phyloP scores from a whole-genome alignment of 2,888 invertebrate species.

The Aspidiotus rigidus region DNA sequence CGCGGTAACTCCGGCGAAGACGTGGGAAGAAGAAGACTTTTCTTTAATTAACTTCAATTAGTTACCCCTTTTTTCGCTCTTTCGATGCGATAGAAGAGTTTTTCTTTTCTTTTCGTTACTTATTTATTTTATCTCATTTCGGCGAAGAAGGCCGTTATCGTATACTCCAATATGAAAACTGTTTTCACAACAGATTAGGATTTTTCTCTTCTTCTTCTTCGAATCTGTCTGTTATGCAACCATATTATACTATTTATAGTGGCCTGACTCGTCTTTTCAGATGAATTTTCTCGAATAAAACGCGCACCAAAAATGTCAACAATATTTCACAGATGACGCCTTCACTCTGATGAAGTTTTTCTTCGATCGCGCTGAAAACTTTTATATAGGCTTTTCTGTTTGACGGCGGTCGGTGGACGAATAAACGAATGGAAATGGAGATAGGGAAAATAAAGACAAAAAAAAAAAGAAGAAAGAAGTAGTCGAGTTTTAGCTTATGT shows the following conservation, averaged over 20 bases:
- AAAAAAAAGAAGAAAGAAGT: neutral
- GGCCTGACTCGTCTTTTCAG: neutral
- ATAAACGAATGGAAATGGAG: neutral
- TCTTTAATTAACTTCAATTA: slow-evolving; percentile 35
- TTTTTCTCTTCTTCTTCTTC: slow-evolving; percentile 1
- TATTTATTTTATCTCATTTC: slow-evolving; percentile 31
- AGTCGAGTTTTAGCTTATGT: neutral
- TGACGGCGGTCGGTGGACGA: neutral
- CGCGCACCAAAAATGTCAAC: slow-evolving; percentile 28
- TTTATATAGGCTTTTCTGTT: neutral
- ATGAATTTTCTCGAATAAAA: slow-evolving; percentile 18
- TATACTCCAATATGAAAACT: slow-evolving; percentile 27
- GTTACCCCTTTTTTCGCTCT: slow-evolving; percentile 27
- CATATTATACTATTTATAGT: too few species aligned
- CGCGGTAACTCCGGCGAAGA: too few species aligned
- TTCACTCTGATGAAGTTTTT: slow-evolving; percentile 2
- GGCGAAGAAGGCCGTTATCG: slow-evolving; percentile 7
- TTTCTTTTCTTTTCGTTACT: slow-evolving; percentile 25
- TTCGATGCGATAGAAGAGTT: slow-evolving; percentile 23
- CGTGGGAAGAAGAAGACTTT: slow-evolving; percentile 24
- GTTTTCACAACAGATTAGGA: slow-evolving; percentile 30
- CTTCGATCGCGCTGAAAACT: slow-evolving; percentile 9
- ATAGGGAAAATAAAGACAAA: neutral
- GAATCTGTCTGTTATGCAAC: neutral
- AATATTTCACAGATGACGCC: slow-evolving; percentile 32